Base-by-base conservation (phyloP, 1,140 invertebrate species). In the silkworm (Bombyx mori) region DNA sequence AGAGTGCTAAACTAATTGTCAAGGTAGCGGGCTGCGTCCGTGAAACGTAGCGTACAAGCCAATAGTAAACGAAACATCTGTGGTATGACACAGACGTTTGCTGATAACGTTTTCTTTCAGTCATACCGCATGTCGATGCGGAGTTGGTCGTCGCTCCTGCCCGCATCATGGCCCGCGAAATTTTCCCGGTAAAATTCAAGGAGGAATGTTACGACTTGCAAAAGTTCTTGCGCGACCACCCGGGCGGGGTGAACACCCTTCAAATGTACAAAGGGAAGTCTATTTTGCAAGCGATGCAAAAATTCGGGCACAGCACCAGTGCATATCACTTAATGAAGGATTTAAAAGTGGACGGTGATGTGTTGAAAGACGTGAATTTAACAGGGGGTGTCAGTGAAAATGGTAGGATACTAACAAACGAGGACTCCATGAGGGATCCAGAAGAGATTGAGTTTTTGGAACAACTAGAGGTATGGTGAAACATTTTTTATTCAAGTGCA, bases 251-350 rank as follows among this genome's bases (percentile, higher is more conserved):
- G 22, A 91, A 90, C 58, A 90, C 89, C 2, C 70, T 93, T 3
- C 66, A 77, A 58, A 73, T 75, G 5, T 91, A 81, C 56, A 82
- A 86, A 62, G 87, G 89, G 22, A 88, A 83, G 68, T 88, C 89
- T 49, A 73, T 93, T 6, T 70, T 84, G 12, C 68, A 86, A 10
- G 86, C 83, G 9, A 89, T 93, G 83, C 64, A 69, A 26, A 68
- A 87, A 35, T 89, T 88, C 18, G 79, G 89, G 7, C 92, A 92
- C 68, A 92, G 91, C 46, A 76, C 77, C 12, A 89, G 89, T 51
- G 92, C 92, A 0, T 90, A 90, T 61, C 91, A 92, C 63, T 79
- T 93, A 67, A 81, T 92, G 53, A 79, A 89, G 57, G 91, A 93
- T 62, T 92, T 90, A 57, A 83, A 74, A 75, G 69, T 82, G 44